Base-by-base conservation (phyloP, 2,888 invertebrate species). In the Sinopyrophorus schimmeli region DNA sequence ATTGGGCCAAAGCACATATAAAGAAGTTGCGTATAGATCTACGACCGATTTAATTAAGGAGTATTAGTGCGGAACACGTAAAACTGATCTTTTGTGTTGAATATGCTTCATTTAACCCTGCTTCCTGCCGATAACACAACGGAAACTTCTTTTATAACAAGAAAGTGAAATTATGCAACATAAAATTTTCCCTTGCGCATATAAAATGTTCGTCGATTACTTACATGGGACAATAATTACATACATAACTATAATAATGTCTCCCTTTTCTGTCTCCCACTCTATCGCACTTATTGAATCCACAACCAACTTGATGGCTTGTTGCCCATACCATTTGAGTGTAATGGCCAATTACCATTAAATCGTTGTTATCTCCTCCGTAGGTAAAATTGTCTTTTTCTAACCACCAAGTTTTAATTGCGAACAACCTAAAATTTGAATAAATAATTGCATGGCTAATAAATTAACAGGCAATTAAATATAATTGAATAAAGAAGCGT, bases 161-260 rank as follows among this genome's bases (percentile, higher is more conserved):
- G 24, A 37, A 30, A 37, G 35, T 46, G 35, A 52, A 26, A 35
- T 49, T 30, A 30, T 24, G 38, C 24, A 28, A 28, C n/a, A n/a
- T n/a, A n/a, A n/a, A n/a, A n/a, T n/a, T n/a, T n/a, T n/a, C n/a
- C n/a, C n/a, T n/a, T n/a, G n/a, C n/a, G n/a, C n/a, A n/a, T n/a
- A n/a, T n/a, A n/a, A n/a, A n/a, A n/a, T n/a, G n/a, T n/a, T n/a
- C n/a, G n/a, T n/a, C n/a, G n/a, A n/a, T n/a, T 47, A 77, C 83
- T 82, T 77, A 89, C 89, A 82, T 83, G 11, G 90, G 90, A 65
- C 89, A 89, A 69, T 90, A 90, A 74, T 89, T 88, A 71, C 90
- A 90, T 16, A 90, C 84, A 69, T 89, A 90, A 70, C 86, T 88
- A 73, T 81, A 89, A 71, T 84, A 90, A 74, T 80, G 74, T 72